Conservation (phyloP, 2,113 vertebrate genomes). For the Mirounga angustirostris region DNA sequence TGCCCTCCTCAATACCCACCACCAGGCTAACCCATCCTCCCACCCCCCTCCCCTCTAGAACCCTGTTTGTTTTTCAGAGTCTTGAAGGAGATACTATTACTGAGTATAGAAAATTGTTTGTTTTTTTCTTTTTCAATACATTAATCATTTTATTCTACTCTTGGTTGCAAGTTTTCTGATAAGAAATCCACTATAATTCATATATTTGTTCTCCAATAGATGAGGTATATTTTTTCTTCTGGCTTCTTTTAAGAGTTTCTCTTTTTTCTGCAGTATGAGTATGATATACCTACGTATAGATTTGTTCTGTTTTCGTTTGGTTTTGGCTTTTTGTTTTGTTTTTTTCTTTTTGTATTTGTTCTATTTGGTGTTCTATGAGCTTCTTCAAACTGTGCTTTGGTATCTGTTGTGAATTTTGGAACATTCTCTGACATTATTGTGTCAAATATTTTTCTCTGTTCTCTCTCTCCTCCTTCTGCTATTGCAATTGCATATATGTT, state of each 20-base stretch:
- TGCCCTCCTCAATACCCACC: too few relatives aligned
- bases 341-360: not conserved
- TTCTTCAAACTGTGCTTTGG: not conserved
- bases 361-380: not conserved
- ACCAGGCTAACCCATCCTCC: too few relatives aligned
- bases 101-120: not conserved
- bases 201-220: not conserved
- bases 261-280: not conserved
- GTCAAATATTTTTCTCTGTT: not conserved
- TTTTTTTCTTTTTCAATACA: not conserved
- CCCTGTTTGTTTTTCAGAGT: too few relatives aligned
- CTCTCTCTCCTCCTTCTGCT: not conserved
- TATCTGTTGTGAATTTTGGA: not conserved
- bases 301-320: not conserved
- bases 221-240: not conserved
- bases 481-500: not conserved
- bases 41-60: too few relatives aligned
- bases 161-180: not conserved
- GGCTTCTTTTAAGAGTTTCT: not conserved
- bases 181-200: not conserved
- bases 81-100: not conserved
- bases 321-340: not conserved
- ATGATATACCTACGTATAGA: not conserved
- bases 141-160: not conserved
- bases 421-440: not conserved